Percentiles rank a stretch among this genome's conserved stretches.
Evolutionary conservation across 1,140 invertebrate species (phyloP).

Genomic region (Magallana angulata): DNA sequence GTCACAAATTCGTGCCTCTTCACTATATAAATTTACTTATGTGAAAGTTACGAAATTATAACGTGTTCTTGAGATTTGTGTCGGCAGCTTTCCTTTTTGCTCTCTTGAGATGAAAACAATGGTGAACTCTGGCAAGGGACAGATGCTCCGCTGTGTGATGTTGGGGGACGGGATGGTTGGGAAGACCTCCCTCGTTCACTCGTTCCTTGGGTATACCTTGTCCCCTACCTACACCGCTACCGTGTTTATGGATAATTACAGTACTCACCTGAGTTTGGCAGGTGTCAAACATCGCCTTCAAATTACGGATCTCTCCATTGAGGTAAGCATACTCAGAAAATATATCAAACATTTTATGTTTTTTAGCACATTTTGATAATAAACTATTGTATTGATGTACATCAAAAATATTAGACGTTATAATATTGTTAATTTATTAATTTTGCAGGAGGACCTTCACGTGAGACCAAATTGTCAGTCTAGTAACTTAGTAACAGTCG

Average conservation of each 20-base stretch:
- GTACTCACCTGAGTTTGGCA: conserved; percentile 64
- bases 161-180: conserved; percentile 95
- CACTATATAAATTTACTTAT: conserved; percentile 37
- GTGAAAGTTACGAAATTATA: conserved; percentile 36
- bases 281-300: conserved; percentile 70
- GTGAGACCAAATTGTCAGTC: conserved; percentile 28
- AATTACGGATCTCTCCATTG: conserved; percentile 73
- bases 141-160: background rate
- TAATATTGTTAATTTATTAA: background rate
- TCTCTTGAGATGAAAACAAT: conserved; percentile 27
- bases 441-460: background rate
- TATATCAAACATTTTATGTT: too few species aligned
- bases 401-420: too few species aligned
- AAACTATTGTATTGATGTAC: too few species aligned
- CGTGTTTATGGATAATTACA: conserved; percentile 60
- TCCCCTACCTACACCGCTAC: conserved; percentile 47
- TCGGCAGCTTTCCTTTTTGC: background rate
- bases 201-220: conserved; percentile 42
- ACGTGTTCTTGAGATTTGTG: conserved; percentile 22
- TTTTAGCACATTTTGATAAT: too few species aligned
- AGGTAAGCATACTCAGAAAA: conserved; percentile 59
- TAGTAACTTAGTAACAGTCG: conserved; percentile 81
- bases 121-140: conserved; percentile 1
- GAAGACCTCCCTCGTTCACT: conserved; percentile 73
- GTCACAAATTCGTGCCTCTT: conserved; percentile 10